Evolutionary conservation across 1,140 invertebrate genomes (phyloP).

Genomic region (Colletes gigas): DNA sequence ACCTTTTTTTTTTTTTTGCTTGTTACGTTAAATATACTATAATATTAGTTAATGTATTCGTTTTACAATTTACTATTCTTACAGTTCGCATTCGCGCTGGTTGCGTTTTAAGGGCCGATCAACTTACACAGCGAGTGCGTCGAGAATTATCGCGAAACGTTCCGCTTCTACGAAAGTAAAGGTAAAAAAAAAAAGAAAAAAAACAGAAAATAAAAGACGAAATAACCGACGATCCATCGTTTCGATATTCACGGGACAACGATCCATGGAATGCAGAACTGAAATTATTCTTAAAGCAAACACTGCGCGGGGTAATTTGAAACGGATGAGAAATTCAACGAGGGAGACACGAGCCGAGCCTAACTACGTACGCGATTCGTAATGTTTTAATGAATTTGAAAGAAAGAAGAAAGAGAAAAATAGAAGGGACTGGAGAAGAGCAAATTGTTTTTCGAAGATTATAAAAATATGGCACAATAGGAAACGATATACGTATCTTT

Average conservation of each 20-base stretch:
- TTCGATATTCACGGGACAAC: slow-evolving; percentile 9
- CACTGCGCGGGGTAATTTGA: neutral
- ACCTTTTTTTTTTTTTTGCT: slow-evolving; percentile 51
- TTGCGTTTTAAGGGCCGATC: slow-evolving; percentile 52
- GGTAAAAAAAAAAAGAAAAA: slow-evolving; percentile 20
- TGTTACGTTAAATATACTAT: slow-evolving; percentile 74
- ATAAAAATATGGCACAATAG: slow-evolving; percentile 63
- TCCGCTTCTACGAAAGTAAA: slow-evolving; percentile 34
- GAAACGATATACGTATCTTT: slow-evolving; percentile 45
- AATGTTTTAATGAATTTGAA: slow-evolving; percentile 14
- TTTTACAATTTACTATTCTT: slow-evolving; percentile 77
- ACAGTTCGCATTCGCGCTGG: slow-evolving; percentile 68
- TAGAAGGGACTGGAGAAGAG: slow-evolving; percentile 5
- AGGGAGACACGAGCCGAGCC: slow-evolving; percentile 27
- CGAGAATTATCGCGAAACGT: slow-evolving; percentile 48
- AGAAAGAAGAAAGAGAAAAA: neutral
- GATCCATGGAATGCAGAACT: slow-evolving; percentile 61
- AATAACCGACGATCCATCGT: neutral
- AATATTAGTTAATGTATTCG: slow-evolving; percentile 76
- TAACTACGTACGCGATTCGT: slow-evolving; percentile 22
- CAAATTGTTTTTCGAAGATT: slow-evolving; percentile 26
- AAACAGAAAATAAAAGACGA: neutral
- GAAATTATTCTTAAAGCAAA: slow-evolving; percentile 39
- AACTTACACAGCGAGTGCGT: slow-evolving; percentile 52
- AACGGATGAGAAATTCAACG: slow-evolving; percentile 8